phyloP scores from a whole-genome alignment of 2,113 vertebrate species.

The Aldabrachelys gigantea region DNA sequence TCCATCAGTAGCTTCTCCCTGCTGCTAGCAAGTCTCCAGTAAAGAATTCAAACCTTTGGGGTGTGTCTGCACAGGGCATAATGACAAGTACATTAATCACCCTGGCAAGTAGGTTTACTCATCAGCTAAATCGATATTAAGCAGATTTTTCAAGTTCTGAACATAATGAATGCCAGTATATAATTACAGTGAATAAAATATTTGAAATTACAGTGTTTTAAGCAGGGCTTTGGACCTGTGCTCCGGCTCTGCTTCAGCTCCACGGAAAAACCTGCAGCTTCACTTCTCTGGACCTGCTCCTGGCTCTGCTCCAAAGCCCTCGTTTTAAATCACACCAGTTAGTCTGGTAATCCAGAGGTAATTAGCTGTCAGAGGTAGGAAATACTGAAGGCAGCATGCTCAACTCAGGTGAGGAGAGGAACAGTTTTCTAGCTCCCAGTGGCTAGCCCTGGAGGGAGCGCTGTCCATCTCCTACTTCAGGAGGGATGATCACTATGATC shows the following conservation, averaged over 20 bases:
- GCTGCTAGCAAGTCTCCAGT: neutral
- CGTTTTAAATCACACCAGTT: neutral
- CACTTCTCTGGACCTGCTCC: no score
- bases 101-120: neutral
- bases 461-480: neutral
- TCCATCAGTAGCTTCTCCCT: neutral
- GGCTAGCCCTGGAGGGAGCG: neutral
- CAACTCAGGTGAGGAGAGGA: neutral
- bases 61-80: neutral
- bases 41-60: neutral
- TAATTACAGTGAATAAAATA: neutral
- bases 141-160: neutral
- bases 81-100: neutral
- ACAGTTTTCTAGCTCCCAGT: neutral
- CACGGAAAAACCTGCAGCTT: no score
- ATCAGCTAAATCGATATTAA: neutral
- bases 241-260: no score
- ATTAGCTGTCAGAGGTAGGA: accelerated
- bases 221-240: neutral
- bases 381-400: neutral
- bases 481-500: neutral
- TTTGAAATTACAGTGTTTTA: neutral
- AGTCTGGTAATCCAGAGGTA: accelerated
- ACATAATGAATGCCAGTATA: neutral
- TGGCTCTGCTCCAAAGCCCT: no score